Conservation (phyloP, 2,113 vertebrate genomes). For the Colinus virginianus region DNA sequence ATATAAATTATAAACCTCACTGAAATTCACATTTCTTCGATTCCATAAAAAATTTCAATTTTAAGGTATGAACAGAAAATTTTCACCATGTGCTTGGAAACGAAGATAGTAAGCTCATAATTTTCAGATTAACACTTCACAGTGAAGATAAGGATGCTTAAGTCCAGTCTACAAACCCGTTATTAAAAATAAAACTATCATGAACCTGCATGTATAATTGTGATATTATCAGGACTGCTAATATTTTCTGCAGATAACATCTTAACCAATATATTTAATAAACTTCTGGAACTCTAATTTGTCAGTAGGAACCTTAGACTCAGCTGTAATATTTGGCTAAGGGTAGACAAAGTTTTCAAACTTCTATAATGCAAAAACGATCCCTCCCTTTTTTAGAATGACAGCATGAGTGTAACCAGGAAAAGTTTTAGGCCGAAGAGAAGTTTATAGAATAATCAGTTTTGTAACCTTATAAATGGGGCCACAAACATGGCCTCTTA, state of each 20-base stretch:
- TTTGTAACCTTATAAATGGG: conserved; percentile 38
- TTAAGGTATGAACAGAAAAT: background rate
- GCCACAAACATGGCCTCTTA: conserved; percentile 35
- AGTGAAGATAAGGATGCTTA: background rate
- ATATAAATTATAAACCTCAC: background rate
- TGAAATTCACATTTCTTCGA: background rate
- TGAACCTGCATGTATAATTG: background rate
- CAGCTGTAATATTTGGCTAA: conserved; percentile 41
- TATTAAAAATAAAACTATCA: background rate
- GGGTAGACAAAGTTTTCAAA: conserved; percentile 42
- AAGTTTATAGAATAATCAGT: background rate
- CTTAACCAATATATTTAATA: background rate
- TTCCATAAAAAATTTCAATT: background rate
- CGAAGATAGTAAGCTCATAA: background rate
- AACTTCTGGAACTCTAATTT: conserved; percentile 23
- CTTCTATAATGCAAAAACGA: conserved; percentile 21
- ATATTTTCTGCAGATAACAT: background rate
- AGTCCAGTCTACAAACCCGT: background rate
- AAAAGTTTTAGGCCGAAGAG: conserved; percentile 48
- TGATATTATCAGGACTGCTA: background rate
- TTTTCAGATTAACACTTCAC: background rate
- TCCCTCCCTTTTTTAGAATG: no score
- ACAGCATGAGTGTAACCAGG: conserved; percentile 51
- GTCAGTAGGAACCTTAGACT: conserved; percentile 11
- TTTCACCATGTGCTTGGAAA: background rate